Evolutionary conservation across 2,888 invertebrate genomes (phyloP).

Genomic region (Steinernema carpocapsae): DNA sequence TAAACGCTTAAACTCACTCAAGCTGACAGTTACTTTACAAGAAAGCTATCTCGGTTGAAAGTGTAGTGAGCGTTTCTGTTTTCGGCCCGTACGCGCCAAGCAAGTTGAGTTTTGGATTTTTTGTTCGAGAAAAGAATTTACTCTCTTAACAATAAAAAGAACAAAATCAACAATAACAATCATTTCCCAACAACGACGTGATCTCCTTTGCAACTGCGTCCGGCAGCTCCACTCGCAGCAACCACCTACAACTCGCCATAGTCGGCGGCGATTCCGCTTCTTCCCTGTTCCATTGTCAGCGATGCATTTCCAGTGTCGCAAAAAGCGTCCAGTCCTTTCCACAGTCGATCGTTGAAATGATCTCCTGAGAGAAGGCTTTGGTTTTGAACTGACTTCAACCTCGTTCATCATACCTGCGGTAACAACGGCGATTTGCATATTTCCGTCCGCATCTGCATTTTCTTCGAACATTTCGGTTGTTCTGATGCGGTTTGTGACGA

Average conservation of each 20-base stretch:
- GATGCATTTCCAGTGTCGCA: conserved; percentile 77
- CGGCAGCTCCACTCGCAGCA: not conserved
- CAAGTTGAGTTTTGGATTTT: too few species aligned
- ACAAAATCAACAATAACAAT: not conserved
- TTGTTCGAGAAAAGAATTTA: too few species aligned
- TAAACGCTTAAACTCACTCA: too few species aligned
- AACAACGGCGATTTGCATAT: conserved; percentile 48
- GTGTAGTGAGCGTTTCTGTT: too few species aligned
- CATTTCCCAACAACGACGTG: not conserved
- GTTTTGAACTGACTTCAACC: not conserved
- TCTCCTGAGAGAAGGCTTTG: conserved; percentile 73
- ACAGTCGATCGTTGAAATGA: conserved; percentile 77
- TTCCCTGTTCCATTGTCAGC: conserved; percentile 73
- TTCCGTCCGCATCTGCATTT: not conserved
- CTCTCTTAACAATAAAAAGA: too few species aligned
- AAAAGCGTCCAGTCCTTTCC: conserved; percentile 85
- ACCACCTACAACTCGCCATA: conserved; percentile 47
- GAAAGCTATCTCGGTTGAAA: too few species aligned
- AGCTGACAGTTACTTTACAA: too few species aligned
- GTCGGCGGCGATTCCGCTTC: conserved; percentile 59
- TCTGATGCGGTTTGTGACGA: conserved; percentile 63
- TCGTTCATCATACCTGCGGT: conserved; percentile 42
- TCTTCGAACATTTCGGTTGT: conserved; percentile 31
- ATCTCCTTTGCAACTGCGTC: too few species aligned
- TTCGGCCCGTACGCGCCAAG: too few species aligned